phyloP scores from a whole-genome alignment of 1,140 invertebrate species.

The Oppia nitens region DNA sequence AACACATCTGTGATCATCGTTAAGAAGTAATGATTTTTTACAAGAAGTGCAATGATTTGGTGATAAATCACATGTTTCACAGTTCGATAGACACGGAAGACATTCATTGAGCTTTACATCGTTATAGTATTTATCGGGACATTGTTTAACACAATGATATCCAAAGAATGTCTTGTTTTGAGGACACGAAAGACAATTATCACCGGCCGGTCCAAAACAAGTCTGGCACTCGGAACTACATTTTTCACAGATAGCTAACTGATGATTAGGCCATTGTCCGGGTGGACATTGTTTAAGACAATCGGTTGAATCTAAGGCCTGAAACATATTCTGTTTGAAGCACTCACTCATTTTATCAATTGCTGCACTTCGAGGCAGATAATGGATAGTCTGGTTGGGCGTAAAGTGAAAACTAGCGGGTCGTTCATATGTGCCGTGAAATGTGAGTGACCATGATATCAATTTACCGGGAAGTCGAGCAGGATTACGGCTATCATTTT shows the following conservation, averaged over 20 bases:
- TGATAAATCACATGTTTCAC: slow-evolving; percentile 47
- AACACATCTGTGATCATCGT: slow-evolving; percentile 51
- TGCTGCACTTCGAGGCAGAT: slow-evolving; percentile 1
- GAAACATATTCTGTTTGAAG: slow-evolving; percentile 4
- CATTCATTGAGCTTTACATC: slow-evolving; percentile 28
- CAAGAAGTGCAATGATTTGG: slow-evolving; percentile 59
- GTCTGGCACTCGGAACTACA: slow-evolving; percentile 52
- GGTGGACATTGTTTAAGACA: slow-evolving; percentile 12
- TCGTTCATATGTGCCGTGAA: slow-evolving; percentile 21
- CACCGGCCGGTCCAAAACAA: slow-evolving; percentile 46
- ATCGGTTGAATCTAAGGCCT: slow-evolving; percentile 11
- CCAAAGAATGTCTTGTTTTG: slow-evolving; percentile 45
- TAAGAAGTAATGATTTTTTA: slow-evolving; percentile 46
- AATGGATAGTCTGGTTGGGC: slow-evolving; percentile 6
- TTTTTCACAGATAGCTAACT: slow-evolving; percentile 41
- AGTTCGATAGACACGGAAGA: slow-evolving; percentile 55
- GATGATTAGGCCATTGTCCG: slow-evolving; percentile 28
- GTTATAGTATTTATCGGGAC: slow-evolving; percentile 48
- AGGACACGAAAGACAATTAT: slow-evolving; percentile 47
- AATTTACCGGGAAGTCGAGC: slow-evolving; percentile 15
- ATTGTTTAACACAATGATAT: slow-evolving; percentile 46
- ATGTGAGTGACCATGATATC: slow-evolving; percentile 19
- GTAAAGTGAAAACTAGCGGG: not conserved
- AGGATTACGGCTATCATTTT: slow-evolving; percentile 8
- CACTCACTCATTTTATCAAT: slow-evolving; percentile 8